Evolutionary conservation across 2,113 vertebrate species (phyloP).

Genomic region (Agelaius phoeniceus): DNA sequence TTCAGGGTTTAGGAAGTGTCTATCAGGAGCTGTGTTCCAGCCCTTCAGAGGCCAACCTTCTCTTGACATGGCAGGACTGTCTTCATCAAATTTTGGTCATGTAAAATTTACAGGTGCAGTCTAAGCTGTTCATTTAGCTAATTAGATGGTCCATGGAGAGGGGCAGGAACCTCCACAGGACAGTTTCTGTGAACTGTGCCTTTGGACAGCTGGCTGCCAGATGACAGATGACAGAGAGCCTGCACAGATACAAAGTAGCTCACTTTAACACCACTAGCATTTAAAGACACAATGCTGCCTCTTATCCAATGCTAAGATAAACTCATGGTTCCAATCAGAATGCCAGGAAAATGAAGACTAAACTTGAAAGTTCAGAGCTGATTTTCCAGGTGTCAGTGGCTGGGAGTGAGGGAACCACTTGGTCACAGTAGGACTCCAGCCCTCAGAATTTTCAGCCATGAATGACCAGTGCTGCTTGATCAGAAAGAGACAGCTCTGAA

Average conservation of each 20-base stretch:
- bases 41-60: background rate
- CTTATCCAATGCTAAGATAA: background rate
- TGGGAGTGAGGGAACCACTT: background rate
- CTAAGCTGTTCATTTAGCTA: background rate
- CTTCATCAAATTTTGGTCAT: background rate
- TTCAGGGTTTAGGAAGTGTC: background rate
- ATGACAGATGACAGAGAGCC: background rate
- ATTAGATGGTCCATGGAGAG: background rate
- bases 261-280: background rate
- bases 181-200: rapidly evolving
- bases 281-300: background rate
- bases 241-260: background rate
- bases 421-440: background rate
- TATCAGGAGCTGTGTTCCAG: background rate
- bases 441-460: background rate
- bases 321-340: background rate
- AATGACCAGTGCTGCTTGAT: background rate
- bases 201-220: rapidly evolving
- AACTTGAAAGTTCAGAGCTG: background rate
- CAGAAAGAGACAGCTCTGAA: background rate
- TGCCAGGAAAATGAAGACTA: background rate
- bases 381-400: background rate
- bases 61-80: background rate
- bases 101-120: background rate
- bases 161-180: background rate